A percentile compares a stretch with the other conserved stretches of the same genome.
Evolutionary conservation across 2,113 vertebrate species (phyloP).

Genomic region (Leiothrix lutea): DNA sequence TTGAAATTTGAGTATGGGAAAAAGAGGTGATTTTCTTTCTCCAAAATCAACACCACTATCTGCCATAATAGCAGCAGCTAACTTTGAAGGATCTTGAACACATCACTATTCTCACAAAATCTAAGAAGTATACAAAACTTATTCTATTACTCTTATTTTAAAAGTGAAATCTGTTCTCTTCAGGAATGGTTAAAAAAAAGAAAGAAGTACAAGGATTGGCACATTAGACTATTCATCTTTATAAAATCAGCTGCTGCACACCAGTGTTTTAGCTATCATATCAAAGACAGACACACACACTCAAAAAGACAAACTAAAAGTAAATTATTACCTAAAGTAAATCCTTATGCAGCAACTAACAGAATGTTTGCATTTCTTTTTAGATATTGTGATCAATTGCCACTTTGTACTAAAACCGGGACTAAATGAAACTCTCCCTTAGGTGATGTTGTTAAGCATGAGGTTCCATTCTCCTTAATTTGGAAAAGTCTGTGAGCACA

Average conservation of each 20-base stretch:
- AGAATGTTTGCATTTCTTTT: constrained; percentile 12
- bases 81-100: not conserved
- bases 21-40: not conserved
- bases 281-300: not conserved
- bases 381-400: not conserved
- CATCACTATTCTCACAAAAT: not conserved
- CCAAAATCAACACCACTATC: not conserved
- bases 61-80: not conserved
- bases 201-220: not conserved
- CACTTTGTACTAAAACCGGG: not conserved
- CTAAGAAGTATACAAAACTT: not conserved
- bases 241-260: not conserved
- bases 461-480: constrained; percentile 10
- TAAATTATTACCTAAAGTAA: constrained; percentile 49
- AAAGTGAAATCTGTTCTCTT: not conserved
- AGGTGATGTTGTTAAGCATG: not conserved
- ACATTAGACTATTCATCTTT: not conserved
- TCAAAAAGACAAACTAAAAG: constrained; percentile 5
- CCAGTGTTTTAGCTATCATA: not conserved
- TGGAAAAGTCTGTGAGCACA: not conserved
- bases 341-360: not conserved
- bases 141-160: not conserved
- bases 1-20: not conserved
- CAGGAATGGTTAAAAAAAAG: not conserved
- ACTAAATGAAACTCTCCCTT: not conserved